Percentiles rank a stretch among this genome's conserved stretches.
phyloP scores from a whole-genome alignment of 1,140 invertebrate genomes.

The Drosophila novamexicana region DNA sequence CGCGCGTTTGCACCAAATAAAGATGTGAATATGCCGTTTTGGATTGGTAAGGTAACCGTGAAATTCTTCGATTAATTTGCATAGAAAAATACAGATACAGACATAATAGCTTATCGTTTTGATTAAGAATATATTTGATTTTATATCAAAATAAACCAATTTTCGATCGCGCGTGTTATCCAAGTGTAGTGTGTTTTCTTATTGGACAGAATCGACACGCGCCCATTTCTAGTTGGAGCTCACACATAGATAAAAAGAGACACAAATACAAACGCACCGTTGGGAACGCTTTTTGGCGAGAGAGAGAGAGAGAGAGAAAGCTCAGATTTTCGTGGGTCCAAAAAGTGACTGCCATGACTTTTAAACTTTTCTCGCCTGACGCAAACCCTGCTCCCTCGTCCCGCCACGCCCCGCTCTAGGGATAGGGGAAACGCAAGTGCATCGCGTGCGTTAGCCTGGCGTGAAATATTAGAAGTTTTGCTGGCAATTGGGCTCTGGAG shows the following conservation, averaged over 20 bases:
- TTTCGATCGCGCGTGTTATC: no score
- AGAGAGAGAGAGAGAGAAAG: slow-evolving; percentile 16
- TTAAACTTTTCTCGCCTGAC: slow-evolving; percentile 52
- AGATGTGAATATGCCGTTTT: no score
- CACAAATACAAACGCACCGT: background rate
- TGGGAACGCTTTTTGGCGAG: slow-evolving; percentile 4
- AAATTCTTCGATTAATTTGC: no score
- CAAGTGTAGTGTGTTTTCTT: background rate
- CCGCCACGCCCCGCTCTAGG: background rate
- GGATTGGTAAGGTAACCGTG: no score
- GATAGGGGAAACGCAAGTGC: slow-evolving; percentile 8
- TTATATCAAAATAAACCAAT: no score
- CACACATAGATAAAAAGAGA: background rate
- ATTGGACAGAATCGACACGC: background rate
- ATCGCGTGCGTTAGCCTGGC: slow-evolving; percentile 42
- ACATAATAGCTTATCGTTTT: no score
- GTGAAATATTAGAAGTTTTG: slow-evolving; percentile 38
- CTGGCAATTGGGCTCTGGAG: slow-evolving; percentile 16
- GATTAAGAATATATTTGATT: no score
- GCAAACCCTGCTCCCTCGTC: background rate
- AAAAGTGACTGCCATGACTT: slow-evolving; percentile 56
- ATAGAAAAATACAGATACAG: no score
- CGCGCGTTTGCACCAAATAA: background rate
- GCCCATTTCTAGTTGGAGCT: background rate
- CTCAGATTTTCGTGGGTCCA: slow-evolving; percentile 47